A percentile compares a stretch with the other conserved stretches of the same genome.
Conservation (phyloP, 64 coral and sea anemone genomes). For the Montipora efflorescens region DNA sequence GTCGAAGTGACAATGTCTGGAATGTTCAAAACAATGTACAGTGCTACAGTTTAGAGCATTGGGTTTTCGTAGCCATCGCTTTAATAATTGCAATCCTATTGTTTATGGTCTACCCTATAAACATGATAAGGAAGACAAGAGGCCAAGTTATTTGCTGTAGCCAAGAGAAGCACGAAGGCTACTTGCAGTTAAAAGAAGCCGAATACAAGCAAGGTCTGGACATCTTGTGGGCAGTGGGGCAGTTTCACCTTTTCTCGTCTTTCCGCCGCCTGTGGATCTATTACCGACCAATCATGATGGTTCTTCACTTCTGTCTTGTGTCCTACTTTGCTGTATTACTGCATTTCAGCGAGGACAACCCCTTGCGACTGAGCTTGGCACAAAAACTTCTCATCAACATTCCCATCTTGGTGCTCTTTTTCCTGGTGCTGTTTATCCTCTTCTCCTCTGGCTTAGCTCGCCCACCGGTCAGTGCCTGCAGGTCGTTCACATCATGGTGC, state of each 20-base stretch:
- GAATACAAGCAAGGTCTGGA: conserved; percentile 97
- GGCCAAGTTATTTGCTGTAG: conserved; percentile 87
- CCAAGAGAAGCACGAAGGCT: conserved; percentile 91
- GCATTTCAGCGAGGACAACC: conserved; percentile 26
- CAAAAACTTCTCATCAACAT: conserved; percentile 60
- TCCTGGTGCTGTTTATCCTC: conserved; percentile 74
- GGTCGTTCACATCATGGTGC: conserved; percentile 75
- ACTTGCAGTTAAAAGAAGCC: conserved; percentile 94
- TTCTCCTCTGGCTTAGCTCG: conserved; percentile 79
- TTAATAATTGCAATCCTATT: conserved; percentile 61
- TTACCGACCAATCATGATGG: conserved; percentile 89
- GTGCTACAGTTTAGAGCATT: conserved; percentile 85
- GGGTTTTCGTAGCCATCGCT: conserved; percentile 72
- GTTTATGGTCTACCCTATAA: conserved; percentile 89
- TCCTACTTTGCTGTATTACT: conserved; percentile 74
- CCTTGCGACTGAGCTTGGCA: neutral
- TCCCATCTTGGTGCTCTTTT: conserved; percentile 71
- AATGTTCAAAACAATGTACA: conserved; percentile 88
- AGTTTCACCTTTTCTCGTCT: conserved; percentile 97
- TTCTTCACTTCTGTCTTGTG: conserved; percentile 80
- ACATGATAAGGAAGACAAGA: conserved; percentile 86
- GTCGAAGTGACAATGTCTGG: conserved; percentile 80
- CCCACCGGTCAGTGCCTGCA: conserved; percentile 71
- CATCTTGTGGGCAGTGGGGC: conserved; percentile 98
- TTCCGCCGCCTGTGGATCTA: conserved; percentile 92